Conservation (phyloP, 2,888 invertebrate genomes). For the Cosmia trapezina region DNA sequence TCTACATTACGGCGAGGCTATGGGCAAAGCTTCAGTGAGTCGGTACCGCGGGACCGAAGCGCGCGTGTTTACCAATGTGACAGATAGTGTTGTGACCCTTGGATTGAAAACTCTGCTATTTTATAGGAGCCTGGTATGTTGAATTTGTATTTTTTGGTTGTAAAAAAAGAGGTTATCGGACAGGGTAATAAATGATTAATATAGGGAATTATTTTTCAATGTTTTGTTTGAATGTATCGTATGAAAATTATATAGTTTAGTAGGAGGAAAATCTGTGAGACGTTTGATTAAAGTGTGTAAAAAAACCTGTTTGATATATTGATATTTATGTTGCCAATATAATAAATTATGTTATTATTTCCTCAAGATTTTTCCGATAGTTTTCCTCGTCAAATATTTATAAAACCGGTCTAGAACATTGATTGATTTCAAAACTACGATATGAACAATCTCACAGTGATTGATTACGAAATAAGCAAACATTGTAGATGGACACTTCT, state of each 20-base stretch:
- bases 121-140: constrained; percentile 40
- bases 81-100: constrained; percentile 41
- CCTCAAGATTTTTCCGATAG: neutral
- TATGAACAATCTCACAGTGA: too few relatives aligned
- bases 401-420: neutral
- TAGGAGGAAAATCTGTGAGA: neutral
- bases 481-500: neutral
- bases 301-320: neutral
- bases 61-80: constrained; percentile 53
- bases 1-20: neutral
- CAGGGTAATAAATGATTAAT: neutral
- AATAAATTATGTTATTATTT: neutral
- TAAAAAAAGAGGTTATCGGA: neutral
- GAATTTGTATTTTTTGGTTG: neutral
- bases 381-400: constrained; percentile 4
- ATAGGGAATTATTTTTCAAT: neutral
- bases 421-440: neutral
- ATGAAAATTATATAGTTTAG: neutral
- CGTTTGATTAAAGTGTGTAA: neutral
- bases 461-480: neutral
- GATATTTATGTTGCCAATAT: neutral
- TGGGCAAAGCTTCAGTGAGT: constrained; percentile 46
- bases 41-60: constrained; percentile 36
- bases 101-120: constrained; percentile 33
- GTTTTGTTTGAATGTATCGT: neutral